Base-by-base conservation (phyloP, 2,888 invertebrate genomes). In the Volucella inanis region DNA sequence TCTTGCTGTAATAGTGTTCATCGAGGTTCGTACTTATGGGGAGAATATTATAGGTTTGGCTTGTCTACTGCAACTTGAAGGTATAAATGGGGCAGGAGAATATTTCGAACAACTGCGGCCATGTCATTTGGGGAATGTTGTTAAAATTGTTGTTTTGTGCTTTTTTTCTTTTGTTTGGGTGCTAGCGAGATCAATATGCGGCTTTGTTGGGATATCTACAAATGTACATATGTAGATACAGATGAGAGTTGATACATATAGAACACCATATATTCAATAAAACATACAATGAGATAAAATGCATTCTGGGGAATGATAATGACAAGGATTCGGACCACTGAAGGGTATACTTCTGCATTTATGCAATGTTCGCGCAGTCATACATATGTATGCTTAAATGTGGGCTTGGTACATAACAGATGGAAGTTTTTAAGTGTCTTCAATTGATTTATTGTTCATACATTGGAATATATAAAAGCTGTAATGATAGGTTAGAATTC, bases 61-160 rank as follows among this genome's bases (percentile, higher is more conserved):
- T 52, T 61, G 59, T 54, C 39, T 59, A 45, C 11, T 49, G 18
- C 9, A 45, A 43, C 12, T 22, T 6, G 49, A 15, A 41, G 54
- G 45, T 18, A 47, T 54, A 57, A 31, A 18, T 45, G 54, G 61
- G 47, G 54, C 47, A 49, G 43, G 41, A 43, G 22, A 22, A 22
- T 22, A 47, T 54, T 49, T 47, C 52, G 72, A 77, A 81, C 76
- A 85, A 81, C 76, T 85, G 85, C 76, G 85, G 81, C 85, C 72
- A 85, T 85, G 85, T 85, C 75, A 76, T 72, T 76, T 81, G 62
- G 52, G 67, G 81, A 85, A 85, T 81, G 85, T 72, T 72, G 76
- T 77, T 72, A 72, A 67, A 80, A 67, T 54, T 77, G 76, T 84
- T 75, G 67, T 38, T 57, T 22, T 65, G 68, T 22, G 22, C 3